phyloP scores from a whole-genome alignment of 2,797 vertebrate genomes.

The Tangara arthus region DNA sequence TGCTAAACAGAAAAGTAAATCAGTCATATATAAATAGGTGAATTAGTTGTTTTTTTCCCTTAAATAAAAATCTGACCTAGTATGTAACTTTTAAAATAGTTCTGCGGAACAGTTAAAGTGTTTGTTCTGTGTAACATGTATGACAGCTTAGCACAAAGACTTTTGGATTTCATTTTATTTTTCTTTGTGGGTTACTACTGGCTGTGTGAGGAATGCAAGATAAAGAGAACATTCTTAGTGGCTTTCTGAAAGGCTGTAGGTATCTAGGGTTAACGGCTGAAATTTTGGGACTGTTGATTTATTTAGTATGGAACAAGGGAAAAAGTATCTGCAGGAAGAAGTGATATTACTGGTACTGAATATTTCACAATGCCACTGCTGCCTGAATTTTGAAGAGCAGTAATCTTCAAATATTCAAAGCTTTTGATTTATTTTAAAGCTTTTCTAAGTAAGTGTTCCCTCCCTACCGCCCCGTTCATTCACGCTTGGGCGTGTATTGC shows the following conservation, averaged over 20 bases:
- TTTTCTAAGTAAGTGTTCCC: neutral
- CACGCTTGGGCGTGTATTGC: neutral
- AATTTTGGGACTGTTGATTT: neutral
- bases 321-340: neutral
- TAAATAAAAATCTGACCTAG: neutral
- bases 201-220: neutral
- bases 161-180: neutral
- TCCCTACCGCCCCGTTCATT: neutral
- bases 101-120: neutral
- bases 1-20: neutral
- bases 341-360: neutral
- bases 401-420: neutral
- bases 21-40: neutral
- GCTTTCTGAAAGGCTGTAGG: neutral
- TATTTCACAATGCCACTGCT: neutral
- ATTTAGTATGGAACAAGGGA: neutral
- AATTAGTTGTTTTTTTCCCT: accelerated
- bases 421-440: neutral
- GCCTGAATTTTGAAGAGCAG: neutral
- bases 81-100: neutral
- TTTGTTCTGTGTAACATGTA: neutral
- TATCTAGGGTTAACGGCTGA: neutral
- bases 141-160: neutral
- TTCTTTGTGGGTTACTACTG: neutral
- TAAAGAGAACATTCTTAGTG: neutral